Evolutionary conservation across 2,888 invertebrate species (phyloP), one percentile per base, ranked within the genome.

Genomic region (Agrotis ipsilon): DNA sequence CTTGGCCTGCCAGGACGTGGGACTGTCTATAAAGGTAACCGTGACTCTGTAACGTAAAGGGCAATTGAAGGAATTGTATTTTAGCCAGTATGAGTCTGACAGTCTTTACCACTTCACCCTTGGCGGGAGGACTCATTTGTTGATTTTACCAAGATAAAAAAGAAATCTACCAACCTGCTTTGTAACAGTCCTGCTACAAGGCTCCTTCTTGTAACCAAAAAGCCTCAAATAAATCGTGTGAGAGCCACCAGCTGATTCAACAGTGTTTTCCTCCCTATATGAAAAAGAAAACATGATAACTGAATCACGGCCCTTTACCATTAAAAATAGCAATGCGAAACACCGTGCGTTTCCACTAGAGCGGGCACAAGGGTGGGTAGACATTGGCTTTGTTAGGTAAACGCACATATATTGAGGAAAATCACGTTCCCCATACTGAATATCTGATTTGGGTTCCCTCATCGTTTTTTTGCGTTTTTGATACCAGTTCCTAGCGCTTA

Each of bases 341-440:
- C 77, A 79, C 71, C 61, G 71, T 70, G 77, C 32, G 76, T 78
- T 81, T 79, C 78, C 80, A 81, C 39, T 55, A 71, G 64, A 78
- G 59, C 57, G 78, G 58, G 57, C 68, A 62, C 63, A 65, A 65
- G 71, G 78, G 79, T 61, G 68, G 79, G 77, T 72, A 85, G 64
- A 78, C 78, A 87, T 87, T 86, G 82, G 83, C 83, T 87, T 87
- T 83, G 85, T 87, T 87, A 84, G 75, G 65, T 78, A 78, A 83
- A 83, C 77, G 81, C 87, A 84, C 85, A 83, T 74, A 78, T 82
- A 83, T 73, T 67, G 73, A 76, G 76, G 78, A 75, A 89, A 88
- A 90, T 91, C 91, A 90, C 88, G 88, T 88, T 85, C 73, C 76
- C 88, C 89, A 88, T 87, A 88, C 85, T 81, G 81, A 80, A 79